Conservation (phyloP, 2,113 vertebrate species). For the Zosterops hypoxanthus region DNA sequence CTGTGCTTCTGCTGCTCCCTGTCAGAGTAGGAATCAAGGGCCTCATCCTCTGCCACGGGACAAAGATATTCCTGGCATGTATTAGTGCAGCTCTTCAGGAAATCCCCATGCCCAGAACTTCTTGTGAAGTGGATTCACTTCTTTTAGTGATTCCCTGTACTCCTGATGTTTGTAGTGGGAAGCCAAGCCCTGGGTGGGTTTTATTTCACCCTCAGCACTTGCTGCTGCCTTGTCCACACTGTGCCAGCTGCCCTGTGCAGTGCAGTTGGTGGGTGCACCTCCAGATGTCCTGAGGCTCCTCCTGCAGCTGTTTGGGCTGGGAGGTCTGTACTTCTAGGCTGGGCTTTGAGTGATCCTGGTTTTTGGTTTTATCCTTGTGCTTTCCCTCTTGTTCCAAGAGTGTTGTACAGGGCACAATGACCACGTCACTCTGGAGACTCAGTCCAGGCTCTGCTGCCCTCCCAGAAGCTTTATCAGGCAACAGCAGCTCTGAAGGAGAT, state of each 20-base stretch:
- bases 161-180: not conserved
- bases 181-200: not conserved
- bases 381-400: not conserved
- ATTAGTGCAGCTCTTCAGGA: not conserved
- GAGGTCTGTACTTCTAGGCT: not conserved
- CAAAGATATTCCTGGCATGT: not conserved
- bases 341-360: not conserved
- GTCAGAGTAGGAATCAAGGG: not conserved
- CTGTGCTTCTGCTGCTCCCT: not conserved
- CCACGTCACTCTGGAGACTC: rapidly evolving
- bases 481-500: not conserved
- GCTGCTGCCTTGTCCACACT: not conserved
- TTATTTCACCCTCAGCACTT: not conserved
- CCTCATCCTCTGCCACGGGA: not conserved
- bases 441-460: not conserved
- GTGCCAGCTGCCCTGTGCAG: not conserved
- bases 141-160: not conserved
- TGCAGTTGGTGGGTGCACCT: not conserved
- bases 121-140: not conserved
- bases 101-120: not conserved
- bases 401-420: rapidly evolving
- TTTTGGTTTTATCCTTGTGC: not conserved
- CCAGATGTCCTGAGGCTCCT: not conserved
- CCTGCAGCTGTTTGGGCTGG: not conserved
- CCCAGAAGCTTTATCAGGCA: not conserved